phyloP scores from a whole-genome alignment of 2,888 invertebrate species.

The Dynastes grantii region DNA sequence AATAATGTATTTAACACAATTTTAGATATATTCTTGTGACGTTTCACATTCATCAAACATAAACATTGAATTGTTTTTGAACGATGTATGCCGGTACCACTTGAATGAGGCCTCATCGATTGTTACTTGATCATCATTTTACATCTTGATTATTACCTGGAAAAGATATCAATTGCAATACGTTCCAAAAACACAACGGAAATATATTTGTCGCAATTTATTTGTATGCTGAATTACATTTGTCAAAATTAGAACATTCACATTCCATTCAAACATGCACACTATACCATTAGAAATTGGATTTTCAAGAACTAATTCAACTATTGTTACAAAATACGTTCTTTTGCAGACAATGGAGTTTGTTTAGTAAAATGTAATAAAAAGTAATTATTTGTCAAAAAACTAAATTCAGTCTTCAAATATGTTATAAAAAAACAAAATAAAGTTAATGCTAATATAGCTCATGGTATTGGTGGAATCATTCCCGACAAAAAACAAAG shows the following conservation, averaged over 20 bases:
- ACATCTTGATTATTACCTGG: constrained; percentile 63
- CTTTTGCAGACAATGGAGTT: no score
- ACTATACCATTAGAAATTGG: not conserved
- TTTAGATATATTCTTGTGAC: no score
- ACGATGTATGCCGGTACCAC: constrained; percentile 53
- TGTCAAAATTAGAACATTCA: not conserved
- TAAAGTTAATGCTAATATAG: no score
- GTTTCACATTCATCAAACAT: not conserved
- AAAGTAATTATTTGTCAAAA: no score
- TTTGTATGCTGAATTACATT: not conserved
- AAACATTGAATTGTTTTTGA: constrained; percentile 23
- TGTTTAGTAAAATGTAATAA: no score
- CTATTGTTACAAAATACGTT: no score
- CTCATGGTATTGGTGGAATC: no score
- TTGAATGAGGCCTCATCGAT: constrained; percentile 61
- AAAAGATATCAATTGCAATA: constrained; percentile 58
- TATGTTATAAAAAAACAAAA: no score
- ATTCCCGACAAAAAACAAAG: no score
- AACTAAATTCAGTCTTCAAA: no score
- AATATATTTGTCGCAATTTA: constrained; percentile 44
- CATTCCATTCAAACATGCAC: not conserved
- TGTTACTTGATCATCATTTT: constrained; percentile 56
- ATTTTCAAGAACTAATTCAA: not conserved
- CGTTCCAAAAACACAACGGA: constrained; percentile 21
- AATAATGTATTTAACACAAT: no score